Conservation (phyloP, 2,888 invertebrate genomes). For the Sthenelais limicola region DNA sequence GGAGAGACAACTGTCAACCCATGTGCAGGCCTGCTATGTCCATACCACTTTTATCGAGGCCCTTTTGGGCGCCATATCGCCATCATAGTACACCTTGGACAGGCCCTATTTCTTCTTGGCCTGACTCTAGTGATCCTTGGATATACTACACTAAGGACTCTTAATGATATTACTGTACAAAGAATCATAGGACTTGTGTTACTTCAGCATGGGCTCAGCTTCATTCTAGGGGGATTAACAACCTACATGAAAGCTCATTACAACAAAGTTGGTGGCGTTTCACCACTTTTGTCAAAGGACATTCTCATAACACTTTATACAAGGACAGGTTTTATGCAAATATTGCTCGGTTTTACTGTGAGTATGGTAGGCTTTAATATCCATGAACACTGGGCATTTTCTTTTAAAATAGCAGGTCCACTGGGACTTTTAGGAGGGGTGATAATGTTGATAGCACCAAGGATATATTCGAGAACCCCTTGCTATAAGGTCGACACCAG, state of each 20-base stretch:
- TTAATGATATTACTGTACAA: not conserved
- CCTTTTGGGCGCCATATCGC: conserved; percentile 25
- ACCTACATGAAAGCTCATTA: not conserved
- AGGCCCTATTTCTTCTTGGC: conserved; percentile 6
- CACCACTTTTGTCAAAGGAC: not conserved
- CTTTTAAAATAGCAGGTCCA: not conserved
- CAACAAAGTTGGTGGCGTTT: not conserved
- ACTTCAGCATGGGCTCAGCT: not conserved
- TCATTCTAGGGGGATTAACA: not conserved
- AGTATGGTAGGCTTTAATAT: conserved; percentile 10
- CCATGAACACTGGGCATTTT: not conserved
- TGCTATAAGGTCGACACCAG: too few relatives aligned
- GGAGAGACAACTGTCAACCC: not conserved
- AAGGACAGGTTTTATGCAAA: not conserved
- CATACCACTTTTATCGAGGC: conserved; percentile 4
- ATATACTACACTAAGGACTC: not conserved
- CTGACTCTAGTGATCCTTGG: not conserved
- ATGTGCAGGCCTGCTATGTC: not conserved
- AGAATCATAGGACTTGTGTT: not conserved
- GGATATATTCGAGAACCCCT: not conserved
- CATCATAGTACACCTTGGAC: conserved; percentile 1
- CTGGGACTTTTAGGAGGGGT: not conserved
- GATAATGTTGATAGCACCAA: not conserved
- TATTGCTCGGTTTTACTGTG: not conserved
- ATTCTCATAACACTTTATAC: not conserved